These are phyloP conservation scores for Drosophila suboccidentalis DNA, from an alignment of 2,888 invertebrate species.

Conservation along the genomic window DNA sequence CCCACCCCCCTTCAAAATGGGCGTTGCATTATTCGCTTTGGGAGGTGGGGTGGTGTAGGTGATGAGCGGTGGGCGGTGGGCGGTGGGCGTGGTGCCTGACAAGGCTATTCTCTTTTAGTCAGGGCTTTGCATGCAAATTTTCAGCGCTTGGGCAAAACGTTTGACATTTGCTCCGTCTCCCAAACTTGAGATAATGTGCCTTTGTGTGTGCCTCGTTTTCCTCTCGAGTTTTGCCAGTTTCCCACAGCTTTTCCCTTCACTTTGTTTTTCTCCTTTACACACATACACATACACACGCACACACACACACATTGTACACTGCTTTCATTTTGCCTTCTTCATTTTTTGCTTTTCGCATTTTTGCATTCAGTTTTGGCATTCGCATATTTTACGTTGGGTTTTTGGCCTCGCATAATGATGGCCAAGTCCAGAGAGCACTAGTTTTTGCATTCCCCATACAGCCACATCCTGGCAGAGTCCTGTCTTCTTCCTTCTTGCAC, in stretches of 20 bases:
- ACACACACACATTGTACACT: conserved; percentile 1
- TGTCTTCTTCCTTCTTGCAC: conserved; percentile 26
- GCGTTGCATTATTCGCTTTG: conserved; percentile 17
- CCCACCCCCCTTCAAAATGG: neutral
- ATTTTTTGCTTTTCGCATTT: conserved; percentile 20
- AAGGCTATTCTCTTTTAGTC: conserved; percentile 44
- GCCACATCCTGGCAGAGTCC: conserved; percentile 8
- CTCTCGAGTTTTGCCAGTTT: conserved; percentile 11
- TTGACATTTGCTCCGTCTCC: conserved; percentile 73
- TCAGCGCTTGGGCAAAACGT: conserved; percentile 68
- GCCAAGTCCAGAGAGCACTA: conserved; percentile 40
- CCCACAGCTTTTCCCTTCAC: neutral
- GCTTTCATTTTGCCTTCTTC: conserved; percentile 23
- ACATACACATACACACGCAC: neutral
- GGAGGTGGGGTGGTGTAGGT: neutral
- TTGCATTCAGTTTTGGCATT: conserved; percentile 47
- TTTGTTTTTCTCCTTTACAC: neutral
- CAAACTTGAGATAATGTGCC: conserved; percentile 70
- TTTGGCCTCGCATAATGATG: conserved; percentile 72
- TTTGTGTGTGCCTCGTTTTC: conserved; percentile 21
- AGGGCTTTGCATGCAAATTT: conserved; percentile 72
- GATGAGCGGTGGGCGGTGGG: neutral
- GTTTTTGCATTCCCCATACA: conserved; percentile 41
- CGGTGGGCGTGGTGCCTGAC: conserved; percentile 42
- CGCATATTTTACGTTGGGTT: conserved; percentile 59